phyloP scores from a whole-genome alignment of 2,888 invertebrate species.

The Brenthis ino region DNA sequence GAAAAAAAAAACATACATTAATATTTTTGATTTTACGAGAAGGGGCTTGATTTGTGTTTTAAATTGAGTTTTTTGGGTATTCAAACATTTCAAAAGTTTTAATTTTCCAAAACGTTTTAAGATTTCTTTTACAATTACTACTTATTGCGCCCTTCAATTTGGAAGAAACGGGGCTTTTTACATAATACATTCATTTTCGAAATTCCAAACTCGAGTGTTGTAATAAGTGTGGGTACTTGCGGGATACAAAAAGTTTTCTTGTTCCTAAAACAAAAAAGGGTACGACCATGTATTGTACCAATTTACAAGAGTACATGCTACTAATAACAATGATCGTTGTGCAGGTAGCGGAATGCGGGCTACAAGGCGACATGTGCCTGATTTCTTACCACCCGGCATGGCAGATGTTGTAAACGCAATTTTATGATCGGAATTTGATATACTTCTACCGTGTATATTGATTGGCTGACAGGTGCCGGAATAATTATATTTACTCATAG shows the following conservation, averaged over 20 bases:
- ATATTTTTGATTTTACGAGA: not conserved
- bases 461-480: slow-evolving; percentile 27
- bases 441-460: slow-evolving; percentile 22
- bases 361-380: slow-evolving; percentile 61
- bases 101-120: not conserved
- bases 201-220: slow-evolving; percentile 55
- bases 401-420: slow-evolving; percentile 57
- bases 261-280: slow-evolving; percentile 66
- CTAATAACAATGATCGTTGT: slow-evolving; percentile 58
- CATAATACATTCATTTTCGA: slow-evolving; percentile 39
- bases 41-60: not conserved
- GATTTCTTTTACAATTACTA: slow-evolving; percentile 15
- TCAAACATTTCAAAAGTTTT: not conserved
- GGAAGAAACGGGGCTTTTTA: slow-evolving; percentile 18
- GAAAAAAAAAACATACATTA: not conserved
- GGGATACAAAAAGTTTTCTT: slow-evolving; percentile 56
- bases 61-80: not conserved
- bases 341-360: slow-evolving; percentile 77
- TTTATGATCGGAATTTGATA: slow-evolving; percentile 45
- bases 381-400: slow-evolving; percentile 60
- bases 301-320: slow-evolving; percentile 47
- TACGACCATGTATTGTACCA: slow-evolving; percentile 64
- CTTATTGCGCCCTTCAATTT: slow-evolving; percentile 9
- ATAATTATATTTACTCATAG: slow-evolving; percentile 14
- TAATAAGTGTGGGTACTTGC: slow-evolving; percentile 52